phyloP scores from a whole-genome alignment of 2,888 invertebrate genomes.

The Dicroscelio sp. region DNA sequence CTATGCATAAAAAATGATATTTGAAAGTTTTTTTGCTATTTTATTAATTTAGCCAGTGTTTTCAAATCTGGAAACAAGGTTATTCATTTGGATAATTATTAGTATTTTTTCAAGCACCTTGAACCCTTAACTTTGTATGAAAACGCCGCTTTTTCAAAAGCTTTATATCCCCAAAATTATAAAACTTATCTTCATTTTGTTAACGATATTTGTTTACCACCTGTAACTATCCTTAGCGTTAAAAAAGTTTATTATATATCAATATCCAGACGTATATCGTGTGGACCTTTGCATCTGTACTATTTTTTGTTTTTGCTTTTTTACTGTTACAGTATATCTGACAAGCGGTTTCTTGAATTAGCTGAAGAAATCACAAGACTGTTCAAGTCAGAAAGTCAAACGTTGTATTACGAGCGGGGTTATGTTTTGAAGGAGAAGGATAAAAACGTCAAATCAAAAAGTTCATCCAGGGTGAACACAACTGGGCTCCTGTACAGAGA shows the following conservation, averaged over 20 bases:
- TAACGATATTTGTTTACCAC: no score
- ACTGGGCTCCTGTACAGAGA: neutral
- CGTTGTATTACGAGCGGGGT: neutral
- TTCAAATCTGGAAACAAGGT: no score
- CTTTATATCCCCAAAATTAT: no score
- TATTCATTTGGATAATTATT: no score
- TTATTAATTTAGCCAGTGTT: no score
- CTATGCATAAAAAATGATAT: no score
- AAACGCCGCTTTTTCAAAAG: no score
- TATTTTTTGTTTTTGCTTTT: neutral
- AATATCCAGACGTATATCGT: neutral
- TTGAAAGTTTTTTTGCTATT: no score
- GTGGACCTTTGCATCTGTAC: neutral
- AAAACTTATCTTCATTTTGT: no score
- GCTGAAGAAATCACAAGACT: neutral
- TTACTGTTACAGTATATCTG: conserved; percentile 25
- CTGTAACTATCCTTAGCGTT: no score
- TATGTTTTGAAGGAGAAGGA: neutral
- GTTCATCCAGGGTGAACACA: neutral
- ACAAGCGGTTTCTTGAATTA: conserved; percentile 21
- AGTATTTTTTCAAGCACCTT: no score
- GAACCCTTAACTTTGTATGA: no score
- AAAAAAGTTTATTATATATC: neutral
- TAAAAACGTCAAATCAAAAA: neutral
- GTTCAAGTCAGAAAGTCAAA: neutral